phyloP scores from a whole-genome alignment of 2,888 invertebrate species.

The Ptychoptera albimana region DNA sequence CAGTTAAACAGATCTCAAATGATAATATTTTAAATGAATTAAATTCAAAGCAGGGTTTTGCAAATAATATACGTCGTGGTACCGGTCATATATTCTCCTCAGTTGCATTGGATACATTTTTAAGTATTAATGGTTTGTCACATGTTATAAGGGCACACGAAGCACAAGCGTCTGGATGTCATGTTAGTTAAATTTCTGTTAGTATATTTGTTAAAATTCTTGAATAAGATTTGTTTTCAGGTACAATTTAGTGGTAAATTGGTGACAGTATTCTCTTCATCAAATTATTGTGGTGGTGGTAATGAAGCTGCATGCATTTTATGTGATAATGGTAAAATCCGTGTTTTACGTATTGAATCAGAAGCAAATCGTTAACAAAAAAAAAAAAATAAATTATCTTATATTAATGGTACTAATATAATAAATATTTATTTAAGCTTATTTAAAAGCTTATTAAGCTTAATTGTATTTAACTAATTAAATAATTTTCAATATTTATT shows the following conservation, averaged over 20 bases:
- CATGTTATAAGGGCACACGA: slow-evolving; percentile 63
- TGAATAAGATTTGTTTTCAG: slow-evolving; percentile 26
- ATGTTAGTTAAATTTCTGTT: slow-evolving; percentile 30
- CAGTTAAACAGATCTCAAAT: slow-evolving; percentile 35
- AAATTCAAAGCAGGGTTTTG: slow-evolving; percentile 47
- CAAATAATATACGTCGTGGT: slow-evolving; percentile 46
- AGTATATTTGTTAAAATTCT: neutral
- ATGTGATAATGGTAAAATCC: slow-evolving; percentile 44
- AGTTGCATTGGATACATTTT: slow-evolving; percentile 49
- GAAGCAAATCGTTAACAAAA: neutral
- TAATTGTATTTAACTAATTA: no score
- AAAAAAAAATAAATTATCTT: no score
- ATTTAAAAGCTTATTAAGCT: no score
- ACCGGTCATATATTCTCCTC: slow-evolving; percentile 57
- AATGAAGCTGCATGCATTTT: slow-evolving; percentile 59
- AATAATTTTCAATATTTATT: no score
- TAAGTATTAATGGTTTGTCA: slow-evolving; percentile 45
- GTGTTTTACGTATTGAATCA: slow-evolving; percentile 44
- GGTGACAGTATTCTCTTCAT: slow-evolving; percentile 59
- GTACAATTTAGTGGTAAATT: slow-evolving; percentile 51
- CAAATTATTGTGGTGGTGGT: slow-evolving; percentile 52
- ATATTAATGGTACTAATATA: no score
- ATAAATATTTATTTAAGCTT: no score
- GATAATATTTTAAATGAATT: slow-evolving; percentile 36
- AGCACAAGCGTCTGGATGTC: slow-evolving; percentile 52